Conservation (phyloP, 2,797 vertebrate genomes). For the Phaenicophaeus curvirostris region DNA sequence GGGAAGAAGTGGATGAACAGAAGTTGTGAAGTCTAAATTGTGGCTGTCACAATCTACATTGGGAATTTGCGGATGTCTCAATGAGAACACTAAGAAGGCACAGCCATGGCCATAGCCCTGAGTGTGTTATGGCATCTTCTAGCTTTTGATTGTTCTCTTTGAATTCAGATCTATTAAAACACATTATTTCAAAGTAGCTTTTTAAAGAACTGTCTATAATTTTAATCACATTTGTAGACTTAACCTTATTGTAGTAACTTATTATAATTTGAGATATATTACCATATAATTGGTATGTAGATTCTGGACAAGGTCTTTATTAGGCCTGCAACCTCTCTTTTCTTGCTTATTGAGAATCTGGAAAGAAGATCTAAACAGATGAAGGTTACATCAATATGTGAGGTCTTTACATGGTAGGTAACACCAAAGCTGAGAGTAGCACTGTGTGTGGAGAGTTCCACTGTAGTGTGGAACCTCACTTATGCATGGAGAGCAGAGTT, state of each 20-base stretch:
- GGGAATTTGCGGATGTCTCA: fast-evolving
- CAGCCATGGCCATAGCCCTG: background rate
- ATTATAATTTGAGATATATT: background rate
- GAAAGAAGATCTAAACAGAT: background rate
- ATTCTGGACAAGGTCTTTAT: background rate
- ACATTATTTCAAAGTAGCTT: background rate
- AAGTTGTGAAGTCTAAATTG: background rate
- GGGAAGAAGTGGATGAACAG: background rate
- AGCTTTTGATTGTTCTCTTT: background rate
- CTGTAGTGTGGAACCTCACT: background rate
- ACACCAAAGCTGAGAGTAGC: background rate
- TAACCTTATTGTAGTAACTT: background rate
- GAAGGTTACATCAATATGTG: background rate
- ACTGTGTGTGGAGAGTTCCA: no score
- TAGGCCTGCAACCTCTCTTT: background rate
- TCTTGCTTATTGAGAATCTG: background rate
- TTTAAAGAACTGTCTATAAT: background rate
- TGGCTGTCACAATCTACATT: fast-evolving
- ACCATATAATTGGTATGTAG: background rate
- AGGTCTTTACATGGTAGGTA: background rate
- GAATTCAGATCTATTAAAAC: background rate
- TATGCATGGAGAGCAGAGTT: background rate
- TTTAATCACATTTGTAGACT: background rate
- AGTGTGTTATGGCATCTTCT: background rate
- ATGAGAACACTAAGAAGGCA: fast-evolving